A percentile compares a stretch with the other conserved stretches of the same genome.
Conservation (phyloP, 2,113 vertebrate species). For the Burhinus oedicnemus region DNA sequence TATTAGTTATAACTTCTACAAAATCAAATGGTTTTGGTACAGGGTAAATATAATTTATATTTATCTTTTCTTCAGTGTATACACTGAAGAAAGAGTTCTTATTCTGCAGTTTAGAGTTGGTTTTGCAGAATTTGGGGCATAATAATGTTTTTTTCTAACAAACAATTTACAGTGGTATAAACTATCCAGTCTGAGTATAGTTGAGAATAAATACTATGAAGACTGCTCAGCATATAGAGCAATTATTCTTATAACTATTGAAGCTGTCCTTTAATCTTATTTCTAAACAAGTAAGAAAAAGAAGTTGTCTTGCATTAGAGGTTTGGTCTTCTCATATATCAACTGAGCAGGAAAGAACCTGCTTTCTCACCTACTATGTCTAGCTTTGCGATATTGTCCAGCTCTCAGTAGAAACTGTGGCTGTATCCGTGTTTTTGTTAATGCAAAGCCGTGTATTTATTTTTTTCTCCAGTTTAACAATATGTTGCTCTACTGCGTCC, state of each 20-base stretch:
- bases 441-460: not conserved
- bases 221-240: not conserved
- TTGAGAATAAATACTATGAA: not conserved
- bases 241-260: not conserved
- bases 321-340: not conserved
- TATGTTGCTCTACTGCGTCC: constrained; percentile 97
- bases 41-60: not conserved
- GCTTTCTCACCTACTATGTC: not conserved
- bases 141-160: not conserved
- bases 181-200: not conserved
- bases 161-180: not conserved
- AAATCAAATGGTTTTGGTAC: not conserved
- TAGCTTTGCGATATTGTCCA: not conserved
- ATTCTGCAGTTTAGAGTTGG: not conserved
- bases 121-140: not conserved
- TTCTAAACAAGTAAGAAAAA: not conserved
- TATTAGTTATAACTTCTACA: not conserved
- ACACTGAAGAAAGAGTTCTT: not conserved
- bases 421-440: not conserved
- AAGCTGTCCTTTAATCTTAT: not conserved
- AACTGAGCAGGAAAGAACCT: not conserved
- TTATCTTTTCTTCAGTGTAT: not conserved
- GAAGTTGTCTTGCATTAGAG: not conserved
- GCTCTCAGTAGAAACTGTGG: not conserved
- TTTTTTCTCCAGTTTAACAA: constrained; percentile 89